A percentile compares a stretch with the other conserved stretches of the same genome.
Conservation (phyloP, 2,888 invertebrate species). For the Hesperia comma region DNA sequence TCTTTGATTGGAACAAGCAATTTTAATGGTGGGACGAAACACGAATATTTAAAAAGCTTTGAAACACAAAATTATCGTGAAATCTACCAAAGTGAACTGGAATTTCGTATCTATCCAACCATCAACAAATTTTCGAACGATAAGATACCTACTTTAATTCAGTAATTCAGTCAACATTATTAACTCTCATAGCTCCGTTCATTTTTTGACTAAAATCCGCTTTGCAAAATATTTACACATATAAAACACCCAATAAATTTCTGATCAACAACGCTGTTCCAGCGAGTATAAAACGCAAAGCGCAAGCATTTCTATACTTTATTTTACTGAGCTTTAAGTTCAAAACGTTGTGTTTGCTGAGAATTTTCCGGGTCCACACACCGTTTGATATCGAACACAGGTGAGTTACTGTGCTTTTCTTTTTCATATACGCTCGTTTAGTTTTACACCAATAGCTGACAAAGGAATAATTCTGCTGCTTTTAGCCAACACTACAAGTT, state of each 20-base stretch:
- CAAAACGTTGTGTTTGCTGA: neutral
- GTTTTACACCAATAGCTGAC: too few species aligned
- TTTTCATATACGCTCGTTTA: too few species aligned
- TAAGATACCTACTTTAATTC: neutral
- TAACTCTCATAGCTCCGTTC: neutral
- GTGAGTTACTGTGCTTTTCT: neutral
- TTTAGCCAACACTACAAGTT: too few species aligned
- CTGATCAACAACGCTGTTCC: constrained; percentile 10
- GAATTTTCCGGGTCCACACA: neutral
- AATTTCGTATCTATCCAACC: too few species aligned
- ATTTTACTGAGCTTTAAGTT: neutral
- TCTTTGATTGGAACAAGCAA: too few species aligned
- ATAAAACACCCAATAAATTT: constrained; percentile 17
- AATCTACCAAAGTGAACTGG: too few species aligned
- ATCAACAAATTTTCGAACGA: neutral
- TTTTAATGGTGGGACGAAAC: too few species aligned
- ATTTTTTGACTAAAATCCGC: constrained; percentile 2
- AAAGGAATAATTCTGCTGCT: too few species aligned
- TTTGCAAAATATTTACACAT: neutral
- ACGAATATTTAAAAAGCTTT: too few species aligned
- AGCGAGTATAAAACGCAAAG: constrained; percentile 2
- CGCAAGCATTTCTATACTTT: neutral
- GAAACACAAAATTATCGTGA: too few species aligned
- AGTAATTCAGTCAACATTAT: neutral
- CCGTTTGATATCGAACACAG: constrained; percentile 1